Evolutionary conservation across 1,140 invertebrate species (phyloP).

Genomic region (Asbolus verrucosus): DNA sequence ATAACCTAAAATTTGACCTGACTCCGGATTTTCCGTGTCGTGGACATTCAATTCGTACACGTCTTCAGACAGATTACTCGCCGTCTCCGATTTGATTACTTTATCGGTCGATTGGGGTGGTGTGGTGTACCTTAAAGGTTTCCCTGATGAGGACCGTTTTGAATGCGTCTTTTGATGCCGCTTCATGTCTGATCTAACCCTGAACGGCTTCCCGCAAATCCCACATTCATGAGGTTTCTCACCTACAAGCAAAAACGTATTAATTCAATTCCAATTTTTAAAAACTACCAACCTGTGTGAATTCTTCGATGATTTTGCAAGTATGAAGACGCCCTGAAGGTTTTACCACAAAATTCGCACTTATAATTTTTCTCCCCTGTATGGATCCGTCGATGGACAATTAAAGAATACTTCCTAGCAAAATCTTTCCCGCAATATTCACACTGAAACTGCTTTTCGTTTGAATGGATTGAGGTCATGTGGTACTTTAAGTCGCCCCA

Average conservation of each 20-base stretch:
- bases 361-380: slow-evolving; percentile 91
- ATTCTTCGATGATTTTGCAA: slow-evolving; percentile 89
- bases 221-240: slow-evolving; percentile 84
- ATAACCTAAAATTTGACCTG: slow-evolving; percentile 49
- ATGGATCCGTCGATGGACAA: slow-evolving; percentile 90
- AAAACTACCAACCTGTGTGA: slow-evolving; percentile 77
- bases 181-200: slow-evolving; percentile 88
- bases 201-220: slow-evolving; percentile 85
- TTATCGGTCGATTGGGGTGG: slow-evolving; percentile 3
- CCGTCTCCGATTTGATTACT: slow-evolving; percentile 37
- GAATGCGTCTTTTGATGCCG: slow-evolving; percentile 85
- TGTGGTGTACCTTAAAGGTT: not conserved
- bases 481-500: slow-evolving; percentile 94
- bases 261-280: slow-evolving; percentile 16
- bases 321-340: slow-evolving; percentile 87
- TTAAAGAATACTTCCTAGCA: slow-evolving; percentile 92
- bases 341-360: slow-evolving; percentile 87
- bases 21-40: slow-evolving; percentile 44
- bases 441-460: slow-evolving; percentile 85
- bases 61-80: slow-evolving; percentile 47
- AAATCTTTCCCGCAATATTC: slow-evolving; percentile 94
- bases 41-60: slow-evolving; percentile 50
- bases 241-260: slow-evolving; percentile 67
- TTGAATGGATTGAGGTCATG: slow-evolving; percentile 85
- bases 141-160: slow-evolving; percentile 6